Base-by-base conservation (phyloP, 2,888 invertebrate species). In the Scaptomyza caliginosa region DNA sequence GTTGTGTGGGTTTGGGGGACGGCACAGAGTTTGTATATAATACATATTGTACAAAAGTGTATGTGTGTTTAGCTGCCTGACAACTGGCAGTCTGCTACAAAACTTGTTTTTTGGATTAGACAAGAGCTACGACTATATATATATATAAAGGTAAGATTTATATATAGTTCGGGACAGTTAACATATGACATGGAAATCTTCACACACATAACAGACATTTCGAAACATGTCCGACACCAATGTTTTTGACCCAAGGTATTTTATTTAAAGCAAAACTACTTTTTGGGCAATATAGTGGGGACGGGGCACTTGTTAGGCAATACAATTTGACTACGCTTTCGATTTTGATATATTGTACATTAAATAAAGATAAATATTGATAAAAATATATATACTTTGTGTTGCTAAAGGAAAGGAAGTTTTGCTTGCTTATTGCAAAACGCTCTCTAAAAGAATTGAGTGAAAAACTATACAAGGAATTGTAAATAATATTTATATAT, bases 381-480 rank as follows among this genome's bases (percentile, higher is more conserved):
- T 79, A 85, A 0, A 57, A 52, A 49, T 67, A 75, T 88, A 84
- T 87, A 87, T 86, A 88, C 77, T 88, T 86, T 84, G 77, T 84
- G 80, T 86, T 65, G 30, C 42, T 59, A 46, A 46, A 30, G 23
- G 6, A n/a, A n/a, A 38, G 24, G 17, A 42, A 26, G 34, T 4
- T n/a, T n/a, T n/a, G n/a, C n/a, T n/a, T n/a, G 30, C 28, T 17
- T 8, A n/a, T 28, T 17, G 32, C 52, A 40, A 7, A 32, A 38
- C 50, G 38, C 74, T 68, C 49, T 46, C 49, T 69, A 56, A 58
- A 28, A 45, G 51, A 64, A 16, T 48, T 52, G 51, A 70, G 51
- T 42, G 39, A 26, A 45, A 8, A 57, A 48, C 73, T 80, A 55
- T 86, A 86, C 77, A 83, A 55, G 73, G 73, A 34, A 34, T 54